Percentiles rank a stretch among this genome's conserved stretches.
Evolutionary conservation across 2,113 vertebrate species (phyloP).

Genomic region (Sturnus vulgaris): DNA sequence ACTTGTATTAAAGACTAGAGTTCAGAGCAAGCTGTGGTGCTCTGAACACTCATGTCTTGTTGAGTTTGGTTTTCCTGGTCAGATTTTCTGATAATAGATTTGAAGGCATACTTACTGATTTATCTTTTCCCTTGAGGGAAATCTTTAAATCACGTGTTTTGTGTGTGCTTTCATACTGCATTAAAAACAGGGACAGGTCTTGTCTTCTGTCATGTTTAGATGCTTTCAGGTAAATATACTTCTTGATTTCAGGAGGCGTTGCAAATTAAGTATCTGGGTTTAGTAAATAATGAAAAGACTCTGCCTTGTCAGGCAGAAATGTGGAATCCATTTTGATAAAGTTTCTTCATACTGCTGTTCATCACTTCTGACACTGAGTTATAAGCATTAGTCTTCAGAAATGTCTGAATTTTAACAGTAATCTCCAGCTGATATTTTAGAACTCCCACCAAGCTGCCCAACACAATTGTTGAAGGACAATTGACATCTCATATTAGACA

Average conservation of each 20-base stretch:
- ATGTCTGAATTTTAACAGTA: background rate
- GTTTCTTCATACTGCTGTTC: background rate
- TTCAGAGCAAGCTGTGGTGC: background rate
- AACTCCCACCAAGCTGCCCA: constrained; percentile 51
- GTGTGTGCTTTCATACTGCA: background rate
- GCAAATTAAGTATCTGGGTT: background rate
- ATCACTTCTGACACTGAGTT: constrained; percentile 15
- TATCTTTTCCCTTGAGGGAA: background rate
- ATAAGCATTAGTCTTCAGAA: constrained; percentile 21
- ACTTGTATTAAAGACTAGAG: background rate
- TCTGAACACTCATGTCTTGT: background rate
- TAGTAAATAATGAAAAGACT: background rate
- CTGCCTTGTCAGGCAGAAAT: background rate
- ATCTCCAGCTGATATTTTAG: constrained; percentile 32
- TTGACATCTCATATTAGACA: constrained; percentile 2
- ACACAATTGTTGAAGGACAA: background rate
- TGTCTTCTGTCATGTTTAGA: background rate
- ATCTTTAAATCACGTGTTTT: background rate
- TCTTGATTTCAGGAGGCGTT: background rate
- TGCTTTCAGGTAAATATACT: background rate
- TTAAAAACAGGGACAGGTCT: background rate
- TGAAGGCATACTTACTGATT: background rate
- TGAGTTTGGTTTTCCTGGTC: background rate
- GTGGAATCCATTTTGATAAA: background rate
- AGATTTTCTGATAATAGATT: background rate